These are phyloP conservation scores for Cephonodes hylas DNA, from an alignment of 2,888 invertebrate genomes.

Conservation along the genomic window DNA sequence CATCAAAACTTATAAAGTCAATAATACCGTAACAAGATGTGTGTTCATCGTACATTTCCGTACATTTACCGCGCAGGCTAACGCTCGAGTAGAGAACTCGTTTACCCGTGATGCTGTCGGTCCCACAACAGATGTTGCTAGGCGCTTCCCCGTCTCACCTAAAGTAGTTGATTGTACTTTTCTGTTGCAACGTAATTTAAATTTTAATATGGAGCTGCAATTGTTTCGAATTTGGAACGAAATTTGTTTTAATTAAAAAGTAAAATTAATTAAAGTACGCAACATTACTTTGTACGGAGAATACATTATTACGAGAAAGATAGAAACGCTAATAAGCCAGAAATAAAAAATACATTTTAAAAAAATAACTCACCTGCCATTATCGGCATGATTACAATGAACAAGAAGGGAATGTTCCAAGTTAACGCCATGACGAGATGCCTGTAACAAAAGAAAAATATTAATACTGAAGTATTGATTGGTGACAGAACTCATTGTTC, in stretches of 20 bases:
- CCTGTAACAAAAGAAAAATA: constrained; percentile 39
- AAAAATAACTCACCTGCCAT: constrained; percentile 45
- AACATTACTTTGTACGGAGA: background rate
- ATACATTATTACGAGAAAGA: background rate
- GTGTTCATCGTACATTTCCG: background rate
- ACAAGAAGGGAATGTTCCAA: constrained; percentile 41
- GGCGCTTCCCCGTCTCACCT: background rate
- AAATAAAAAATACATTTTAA: background rate
- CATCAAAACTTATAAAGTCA: too few species aligned
- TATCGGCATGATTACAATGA: constrained; percentile 40
- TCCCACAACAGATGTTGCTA: background rate
- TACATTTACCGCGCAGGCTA: background rate
- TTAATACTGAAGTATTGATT: constrained; percentile 8
- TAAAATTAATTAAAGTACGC: too few species aligned
- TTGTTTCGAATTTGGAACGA: background rate
- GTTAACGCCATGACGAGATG: constrained; percentile 40
- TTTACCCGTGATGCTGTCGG: background rate
- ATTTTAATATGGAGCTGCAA: background rate
- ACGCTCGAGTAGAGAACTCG: background rate
- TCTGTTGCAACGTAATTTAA: background rate
- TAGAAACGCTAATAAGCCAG: background rate
- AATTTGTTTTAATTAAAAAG: background rate
- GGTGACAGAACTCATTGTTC: background rate
- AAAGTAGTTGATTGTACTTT: background rate
- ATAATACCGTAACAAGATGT: background rate